phyloP scores from a whole-genome alignment of 92 coral and sea anemone genomes.

The Paragorgia papillata region DNA sequence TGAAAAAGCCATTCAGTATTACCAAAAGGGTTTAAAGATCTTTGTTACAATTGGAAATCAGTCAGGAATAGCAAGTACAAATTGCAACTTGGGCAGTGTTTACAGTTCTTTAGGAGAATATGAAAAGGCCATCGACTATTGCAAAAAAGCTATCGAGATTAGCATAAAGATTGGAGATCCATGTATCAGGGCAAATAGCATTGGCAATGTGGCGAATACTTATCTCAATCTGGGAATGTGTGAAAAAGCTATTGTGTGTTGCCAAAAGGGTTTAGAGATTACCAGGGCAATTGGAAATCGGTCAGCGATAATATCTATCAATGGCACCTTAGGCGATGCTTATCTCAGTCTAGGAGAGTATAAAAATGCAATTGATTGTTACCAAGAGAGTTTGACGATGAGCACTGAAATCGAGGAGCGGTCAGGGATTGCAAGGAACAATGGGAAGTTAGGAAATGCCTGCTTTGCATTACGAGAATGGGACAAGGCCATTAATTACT shows the following conservation, averaged over 20 bases:
- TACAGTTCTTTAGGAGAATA: conserved; percentile 14
- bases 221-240: conserved; percentile 18
- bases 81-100: conserved; percentile 30
- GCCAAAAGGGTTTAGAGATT: conserved; percentile 12
- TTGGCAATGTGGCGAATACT: conserved; percentile 39
- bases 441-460: neutral
- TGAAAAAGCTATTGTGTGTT: conserved; percentile 34
- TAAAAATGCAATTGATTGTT: too few species aligned
- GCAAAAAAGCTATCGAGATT: conserved; percentile 27
- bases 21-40: conserved; percentile 40
- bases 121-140: conserved; percentile 23
- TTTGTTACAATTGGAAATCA: conserved; percentile 24
- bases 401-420: too few species aligned
- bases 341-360: neutral
- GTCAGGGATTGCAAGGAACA: too few species aligned
- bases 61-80: conserved; percentile 23
- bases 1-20: conserved; percentile 31
- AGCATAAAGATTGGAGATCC: conserved; percentile 42
- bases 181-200: conserved; percentile 29
- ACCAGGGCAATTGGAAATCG: conserved; percentile 39
- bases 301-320: neutral
- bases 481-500: too few species aligned
- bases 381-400: too few species aligned
- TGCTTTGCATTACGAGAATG: too few species aligned
- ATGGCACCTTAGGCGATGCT: neutral